These are phyloP conservation scores for Holothuria scabra DNA, from an alignment of 53 echinoderm and acorn worm genomes.

Conservation along the genomic window DNA sequence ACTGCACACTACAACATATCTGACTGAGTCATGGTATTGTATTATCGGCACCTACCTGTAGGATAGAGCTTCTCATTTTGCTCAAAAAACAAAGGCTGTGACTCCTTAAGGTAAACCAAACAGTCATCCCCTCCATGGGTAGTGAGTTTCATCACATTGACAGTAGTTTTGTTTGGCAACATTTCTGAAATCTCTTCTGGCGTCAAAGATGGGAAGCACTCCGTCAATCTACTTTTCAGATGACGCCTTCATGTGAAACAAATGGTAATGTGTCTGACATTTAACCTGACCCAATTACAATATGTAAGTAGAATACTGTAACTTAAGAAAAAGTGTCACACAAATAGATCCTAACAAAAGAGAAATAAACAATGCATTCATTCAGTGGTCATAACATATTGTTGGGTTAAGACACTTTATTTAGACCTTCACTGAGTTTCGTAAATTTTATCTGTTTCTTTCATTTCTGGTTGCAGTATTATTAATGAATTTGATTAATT, in stretches of 20 bases:
- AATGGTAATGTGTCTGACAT: too few species aligned
- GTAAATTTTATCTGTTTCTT: too few species aligned
- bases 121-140: conserved; percentile 72
- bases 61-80: conserved; percentile 81
- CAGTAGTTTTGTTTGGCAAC: conserved; percentile 87
- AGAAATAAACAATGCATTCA: too few species aligned
- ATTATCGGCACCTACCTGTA: conserved; percentile 67
- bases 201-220: conserved; percentile 70
- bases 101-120: conserved; percentile 71
- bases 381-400: too few species aligned
- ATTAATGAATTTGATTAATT: too few species aligned
- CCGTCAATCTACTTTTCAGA: conserved; percentile 67
- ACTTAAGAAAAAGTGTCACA: too few species aligned
- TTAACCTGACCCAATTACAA: too few species aligned
- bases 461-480: too few species aligned
- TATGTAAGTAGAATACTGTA: too few species aligned
- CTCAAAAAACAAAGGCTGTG: conserved; percentile 88
- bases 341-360: too few species aligned
- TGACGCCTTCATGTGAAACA: conserved; percentile 63
- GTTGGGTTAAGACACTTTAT: too few species aligned
- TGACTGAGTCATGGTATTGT: neutral
- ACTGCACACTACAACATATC: neutral
- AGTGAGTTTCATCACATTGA: conserved; percentile 84
- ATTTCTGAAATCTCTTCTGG: conserved; percentile 70
- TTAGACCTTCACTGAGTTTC: too few species aligned